These are phyloP conservation scores for Indicator indicator DNA, from an alignment of 2,113 vertebrate genomes.

Conservation along the genomic window DNA sequence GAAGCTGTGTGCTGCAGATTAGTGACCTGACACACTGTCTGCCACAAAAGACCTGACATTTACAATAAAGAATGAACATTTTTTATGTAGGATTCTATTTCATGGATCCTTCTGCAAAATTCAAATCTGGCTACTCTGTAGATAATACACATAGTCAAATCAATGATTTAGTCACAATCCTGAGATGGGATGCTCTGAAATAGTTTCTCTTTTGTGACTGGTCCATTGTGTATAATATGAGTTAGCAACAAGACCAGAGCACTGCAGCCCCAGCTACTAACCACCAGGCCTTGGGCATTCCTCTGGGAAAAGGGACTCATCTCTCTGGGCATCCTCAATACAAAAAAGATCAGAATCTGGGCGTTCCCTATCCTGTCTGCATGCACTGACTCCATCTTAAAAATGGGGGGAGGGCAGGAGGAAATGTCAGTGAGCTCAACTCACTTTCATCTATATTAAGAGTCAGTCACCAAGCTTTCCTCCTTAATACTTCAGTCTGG, in stretches of 20 bases:
- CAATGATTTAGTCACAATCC: not conserved
- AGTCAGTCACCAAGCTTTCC: not conserved
- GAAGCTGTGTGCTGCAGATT: not conserved
- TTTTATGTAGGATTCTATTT: not conserved
- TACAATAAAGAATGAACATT: not conserved
- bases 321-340: not conserved
- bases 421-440: not conserved
- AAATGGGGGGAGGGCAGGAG: rapidly evolving
- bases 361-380: not conserved
- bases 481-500: not conserved
- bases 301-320: not conserved
- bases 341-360: not conserved
- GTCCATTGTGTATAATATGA: not conserved
- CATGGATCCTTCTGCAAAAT: not conserved
- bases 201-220: not conserved
- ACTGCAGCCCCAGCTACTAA: not conserved
- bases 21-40: not conserved
- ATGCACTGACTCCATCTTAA: not conserved
- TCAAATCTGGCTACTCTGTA: not conserved
- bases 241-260: not conserved
- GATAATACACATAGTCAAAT: not conserved
- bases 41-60: not conserved
- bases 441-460: not conserved
- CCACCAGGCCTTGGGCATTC: not conserved
- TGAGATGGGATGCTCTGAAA: not conserved